Evolutionary conservation across 2,888 invertebrate species (phyloP), one percentile per base, ranked within the genome.

Genomic region (Trissonchulus latispiculum): DNA sequence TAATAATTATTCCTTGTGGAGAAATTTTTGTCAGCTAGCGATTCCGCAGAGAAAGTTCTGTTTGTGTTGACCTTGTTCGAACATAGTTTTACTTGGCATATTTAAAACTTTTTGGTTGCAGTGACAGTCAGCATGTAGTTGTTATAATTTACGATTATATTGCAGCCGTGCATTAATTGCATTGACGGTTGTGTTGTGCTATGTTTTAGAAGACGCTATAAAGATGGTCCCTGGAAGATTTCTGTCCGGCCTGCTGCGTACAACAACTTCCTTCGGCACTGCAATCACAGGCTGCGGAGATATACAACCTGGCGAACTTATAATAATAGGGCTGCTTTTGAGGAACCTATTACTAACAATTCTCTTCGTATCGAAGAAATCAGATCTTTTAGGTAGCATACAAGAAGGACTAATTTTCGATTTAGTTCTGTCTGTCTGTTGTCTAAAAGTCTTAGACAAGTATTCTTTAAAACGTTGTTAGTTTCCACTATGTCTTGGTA

Each of bases 281-380:
- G 95, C 82, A 90, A 91, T 0, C 89, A 91, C 81, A 87, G 91
- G 75, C 85, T 87, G 59, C 83, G 90, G 61, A 87, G 95, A 37
- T 91, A 90, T 90, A 92, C 91, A 80, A 84, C 91, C 0, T 95
- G 94, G 93, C 88, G 90, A 76, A 92, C 92, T 0, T 86, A 89
- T 81, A 88, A 89, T 0, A 87, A 88, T 72, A 86, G 91, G 3
- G 31, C 36, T 68, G 69, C 35, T 33, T 32, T 36, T 33, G 36
- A 68, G 36, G 8, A 68, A n/a, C 69, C 33, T 2, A 8, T 35
- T 23, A 35, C 69, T 2, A 36, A 68, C 35, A 68, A 68, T 68
- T 68, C 69, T 8, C 2, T 68, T 15, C 2, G 36, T 15, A 68
- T 68, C n/a, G 69, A 68, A 33, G 69, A 68, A 32, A 68, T 68